A percentile compares a stretch with the other conserved stretches of the same genome.
phyloP scores from a whole-genome alignment of 2,113 vertebrate genomes.

The Sula dactylatra region DNA sequence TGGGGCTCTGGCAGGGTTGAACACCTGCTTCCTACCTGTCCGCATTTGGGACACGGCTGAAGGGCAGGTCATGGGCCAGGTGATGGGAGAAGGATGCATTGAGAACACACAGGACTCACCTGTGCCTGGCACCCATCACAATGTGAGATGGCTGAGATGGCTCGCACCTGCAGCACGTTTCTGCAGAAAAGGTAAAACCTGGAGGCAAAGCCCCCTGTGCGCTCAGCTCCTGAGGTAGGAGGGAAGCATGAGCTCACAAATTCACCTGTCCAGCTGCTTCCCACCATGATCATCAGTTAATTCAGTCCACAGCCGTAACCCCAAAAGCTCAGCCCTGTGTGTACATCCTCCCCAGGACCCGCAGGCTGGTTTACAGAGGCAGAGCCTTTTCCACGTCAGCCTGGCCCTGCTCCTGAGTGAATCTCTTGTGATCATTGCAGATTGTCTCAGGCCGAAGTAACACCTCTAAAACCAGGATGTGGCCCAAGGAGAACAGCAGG shows the following conservation, averaged over 20 bases:
- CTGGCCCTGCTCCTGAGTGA: not conserved
- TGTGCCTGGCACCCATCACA: not conserved
- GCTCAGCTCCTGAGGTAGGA: not conserved
- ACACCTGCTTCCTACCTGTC: not conserved
- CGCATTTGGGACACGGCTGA: not conserved
- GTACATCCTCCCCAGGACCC: not conserved
- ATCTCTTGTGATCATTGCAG: not conserved
- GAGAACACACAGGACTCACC: not conserved
- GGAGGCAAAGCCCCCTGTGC: fast-evolving
- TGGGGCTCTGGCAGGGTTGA: not conserved
- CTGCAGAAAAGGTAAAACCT: not conserved
- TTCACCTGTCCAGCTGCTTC: not conserved
- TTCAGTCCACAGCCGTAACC: not conserved
- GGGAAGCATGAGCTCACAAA: not conserved
- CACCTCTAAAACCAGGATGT: not conserved
- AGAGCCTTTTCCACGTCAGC: not conserved
- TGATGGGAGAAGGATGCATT: not conserved
- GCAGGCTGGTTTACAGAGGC: not conserved
- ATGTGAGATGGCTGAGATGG: not conserved
- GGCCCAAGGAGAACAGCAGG: not conserved
- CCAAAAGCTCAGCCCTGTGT: fast-evolving
- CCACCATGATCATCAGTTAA: not conserved
- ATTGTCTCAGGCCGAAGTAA: not conserved
- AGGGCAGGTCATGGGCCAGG: not conserved
- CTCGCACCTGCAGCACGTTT: not conserved